Conservation (phyloP, 2,113 vertebrate genomes). For the Gymnarchus niloticus region DNA sequence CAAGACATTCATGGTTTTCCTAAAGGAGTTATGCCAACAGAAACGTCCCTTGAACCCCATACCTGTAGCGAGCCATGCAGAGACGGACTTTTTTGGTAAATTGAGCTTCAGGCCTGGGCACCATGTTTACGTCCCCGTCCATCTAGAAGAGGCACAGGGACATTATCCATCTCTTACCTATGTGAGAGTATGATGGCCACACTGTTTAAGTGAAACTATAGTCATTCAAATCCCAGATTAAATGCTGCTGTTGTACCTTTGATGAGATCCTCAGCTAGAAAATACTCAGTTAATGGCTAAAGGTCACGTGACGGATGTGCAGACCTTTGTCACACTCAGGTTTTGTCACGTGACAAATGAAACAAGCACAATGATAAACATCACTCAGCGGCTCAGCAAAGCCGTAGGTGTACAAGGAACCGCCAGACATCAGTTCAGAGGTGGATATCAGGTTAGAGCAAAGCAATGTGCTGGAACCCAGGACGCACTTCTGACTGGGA, state of each 20-base stretch:
- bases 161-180: neutral
- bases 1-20: neutral
- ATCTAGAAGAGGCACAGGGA: constrained; percentile 61
- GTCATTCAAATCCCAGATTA: neutral
- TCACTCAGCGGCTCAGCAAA: neutral
- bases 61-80: constrained; percentile 97
- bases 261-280: neutral
- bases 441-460: neutral
- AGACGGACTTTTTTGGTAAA: constrained; percentile 93
- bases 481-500: constrained; percentile 71
- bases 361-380: neutral
- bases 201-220: neutral
- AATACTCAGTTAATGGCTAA: neutral
- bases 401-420: neutral
- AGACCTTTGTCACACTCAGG: neutral
- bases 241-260: neutral
- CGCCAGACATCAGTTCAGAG: neutral
- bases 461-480: neutral
- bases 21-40: neutral
- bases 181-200: neutral
- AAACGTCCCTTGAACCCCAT: constrained; percentile 19
- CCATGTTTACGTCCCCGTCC: constrained; percentile 80
- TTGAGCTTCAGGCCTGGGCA: constrained; percentile 78
- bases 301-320: neutral
- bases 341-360: neutral